These are phyloP conservation scores for Thermophis baileyi DNA, from an alignment of 2,113 vertebrate species.

Conservation along the genomic window DNA sequence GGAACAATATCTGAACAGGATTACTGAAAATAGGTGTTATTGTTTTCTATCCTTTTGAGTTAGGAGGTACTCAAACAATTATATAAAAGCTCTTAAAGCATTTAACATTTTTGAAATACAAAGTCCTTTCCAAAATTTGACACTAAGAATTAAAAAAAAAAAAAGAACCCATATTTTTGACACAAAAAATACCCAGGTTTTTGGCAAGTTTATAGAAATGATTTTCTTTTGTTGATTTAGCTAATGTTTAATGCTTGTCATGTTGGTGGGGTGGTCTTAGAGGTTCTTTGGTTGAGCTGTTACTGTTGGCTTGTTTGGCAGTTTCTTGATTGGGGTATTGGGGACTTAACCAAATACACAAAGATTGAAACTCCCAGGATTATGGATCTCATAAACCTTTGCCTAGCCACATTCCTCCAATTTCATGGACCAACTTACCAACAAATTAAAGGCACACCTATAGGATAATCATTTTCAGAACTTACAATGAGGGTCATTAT, in stretches of 20 bases:
- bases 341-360: too few species aligned
- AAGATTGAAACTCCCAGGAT: too few species aligned
- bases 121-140: background rate
- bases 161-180: background rate
- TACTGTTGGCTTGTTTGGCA: background rate
- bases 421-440: too few species aligned
- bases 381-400: too few species aligned
- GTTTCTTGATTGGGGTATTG: background rate
- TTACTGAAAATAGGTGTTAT: background rate
- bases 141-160: too few species aligned
- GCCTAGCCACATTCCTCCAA: too few species aligned
- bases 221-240: background rate
- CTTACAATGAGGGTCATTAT: too few species aligned
- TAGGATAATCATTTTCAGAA: too few species aligned
- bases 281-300: background rate
- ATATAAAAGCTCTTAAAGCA: background rate
- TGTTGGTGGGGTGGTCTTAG: background rate
- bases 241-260: background rate
- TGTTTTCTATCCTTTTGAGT: background rate
- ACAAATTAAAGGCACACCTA: too few species aligned
- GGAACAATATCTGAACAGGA: background rate
- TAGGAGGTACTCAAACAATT: background rate
- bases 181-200: too few species aligned
- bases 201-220: background rate
- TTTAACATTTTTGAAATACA: background rate